Evolutionary conservation across 1,140 invertebrate species (phyloP), one percentile per base, ranked within the genome.

Genomic region (Halyomorpha halys): DNA sequence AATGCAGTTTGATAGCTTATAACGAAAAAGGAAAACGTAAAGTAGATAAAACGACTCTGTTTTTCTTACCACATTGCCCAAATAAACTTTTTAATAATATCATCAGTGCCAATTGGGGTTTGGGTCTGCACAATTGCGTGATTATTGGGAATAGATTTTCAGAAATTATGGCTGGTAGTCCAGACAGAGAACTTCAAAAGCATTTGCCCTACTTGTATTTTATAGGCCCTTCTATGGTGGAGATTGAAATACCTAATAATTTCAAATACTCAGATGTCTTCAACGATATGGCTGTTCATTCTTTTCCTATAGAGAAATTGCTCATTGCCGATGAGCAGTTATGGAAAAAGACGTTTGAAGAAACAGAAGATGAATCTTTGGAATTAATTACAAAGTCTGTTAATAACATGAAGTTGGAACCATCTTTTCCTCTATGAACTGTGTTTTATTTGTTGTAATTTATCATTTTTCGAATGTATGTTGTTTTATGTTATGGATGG

Each of bases 21-120:
- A 49, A 49, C n/a, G 47, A 49, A 21, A 18, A 49, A 19, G 47
- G 47, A 49, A 49, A 49, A n/a, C 47, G 47, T 21, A 18, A 49
- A n/a, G 47, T 49, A 6, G n/a, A 19, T 8, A 49, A 18, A 49
- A 49, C 47, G 1, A 49, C 47, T 19, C 11, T 49, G 6, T 49
- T 49, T 49, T 49, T 19, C 21, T 21, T 49, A 14, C 47, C 47
- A n/a, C 47, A 49, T 14, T 49, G 47, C n/a, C 47, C 47, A 49
- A 49, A 49, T 49, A 21, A 19, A 16, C 21, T 49, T 18, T 49
- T 49, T 19, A 49, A 49, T 49, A 49, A 49, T 49, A n/a, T 49
- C 2, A 19, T 49, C 6, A 19, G n/a, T 49, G 47, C 21, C 14
- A 49, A 49, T 49, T 49, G 47, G 47, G 47, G 47, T 49, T 18